Percentiles rank a stretch among this genome's conserved stretches.
These are phyloP conservation scores for Xylota segnis DNA, from an alignment of 2,888 invertebrate genomes.

Conservation along the genomic window DNA sequence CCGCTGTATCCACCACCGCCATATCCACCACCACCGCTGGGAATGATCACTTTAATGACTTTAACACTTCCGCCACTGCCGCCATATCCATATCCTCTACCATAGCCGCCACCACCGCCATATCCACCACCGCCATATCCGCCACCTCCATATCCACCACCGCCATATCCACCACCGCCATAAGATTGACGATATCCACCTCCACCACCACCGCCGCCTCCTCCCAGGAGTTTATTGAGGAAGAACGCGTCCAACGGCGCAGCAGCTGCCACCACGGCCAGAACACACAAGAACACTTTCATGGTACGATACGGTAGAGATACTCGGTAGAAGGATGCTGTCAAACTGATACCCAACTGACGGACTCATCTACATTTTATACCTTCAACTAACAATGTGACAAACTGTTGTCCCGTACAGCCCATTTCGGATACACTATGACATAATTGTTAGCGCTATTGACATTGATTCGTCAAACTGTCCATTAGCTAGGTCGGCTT, in stretches of 20 bases:
- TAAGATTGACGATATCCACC: conserved; percentile 54
- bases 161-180: conserved; percentile 50
- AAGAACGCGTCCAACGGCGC: conserved; percentile 70
- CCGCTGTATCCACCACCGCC: conserved; percentile 31
- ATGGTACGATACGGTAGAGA: conserved; percentile 28
- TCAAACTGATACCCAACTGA: conserved; percentile 62
- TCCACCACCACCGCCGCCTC: conserved; percentile 38
- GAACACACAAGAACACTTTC: conserved; percentile 71
- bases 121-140: conserved; percentile 56
- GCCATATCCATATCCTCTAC: background rate
- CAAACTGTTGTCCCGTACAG: conserved; percentile 35
- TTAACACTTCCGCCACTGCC: conserved; percentile 26
- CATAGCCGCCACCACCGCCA: conserved; percentile 49
- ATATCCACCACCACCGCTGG: conserved; percentile 51
- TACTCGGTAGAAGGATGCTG: conserved; percentile 59
- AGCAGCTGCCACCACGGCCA: conserved; percentile 68
- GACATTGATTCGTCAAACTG: conserved; percentile 42
- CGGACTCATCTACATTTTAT: conserved; percentile 57
- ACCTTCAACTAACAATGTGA: conserved; percentile 52
- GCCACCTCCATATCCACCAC: conserved; percentile 47
- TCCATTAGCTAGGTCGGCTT: conserved; percentile 45
- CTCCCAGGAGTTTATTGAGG: conserved; percentile 55
- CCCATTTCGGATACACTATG: conserved; percentile 33
- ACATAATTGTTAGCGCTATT: conserved; percentile 66
- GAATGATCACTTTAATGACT: conserved; percentile 51